These are phyloP conservation scores for Acridotheres tristis DNA, from an alignment of 2,797 vertebrate genomes.

Conservation along the genomic window DNA sequence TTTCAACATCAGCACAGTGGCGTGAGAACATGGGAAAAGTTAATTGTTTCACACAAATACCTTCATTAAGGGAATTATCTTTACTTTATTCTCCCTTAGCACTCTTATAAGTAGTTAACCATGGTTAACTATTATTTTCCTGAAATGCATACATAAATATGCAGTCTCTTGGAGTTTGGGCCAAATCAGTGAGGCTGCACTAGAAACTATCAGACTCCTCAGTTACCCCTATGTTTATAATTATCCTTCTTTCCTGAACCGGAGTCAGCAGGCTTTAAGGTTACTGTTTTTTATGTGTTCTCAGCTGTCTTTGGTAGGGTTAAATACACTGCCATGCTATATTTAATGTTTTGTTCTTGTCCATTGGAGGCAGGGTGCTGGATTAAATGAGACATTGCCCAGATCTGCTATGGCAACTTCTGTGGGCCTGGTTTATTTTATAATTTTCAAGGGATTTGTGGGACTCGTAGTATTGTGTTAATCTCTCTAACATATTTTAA, in stretches of 20 bases:
- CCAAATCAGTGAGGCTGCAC: neutral
- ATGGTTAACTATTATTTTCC: neutral
- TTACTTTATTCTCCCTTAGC: neutral
- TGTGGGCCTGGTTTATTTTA: neutral
- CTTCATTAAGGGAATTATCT: neutral
- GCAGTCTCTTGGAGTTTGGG: neutral
- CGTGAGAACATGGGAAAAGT: neutral
- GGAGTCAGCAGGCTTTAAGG: neutral
- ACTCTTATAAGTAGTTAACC: neutral
- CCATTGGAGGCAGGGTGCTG: neutral
- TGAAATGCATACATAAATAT: neutral
- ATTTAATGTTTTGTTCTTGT: neutral
- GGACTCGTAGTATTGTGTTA: neutral
- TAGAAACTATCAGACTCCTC: neutral
- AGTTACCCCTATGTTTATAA: neutral
- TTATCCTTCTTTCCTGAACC: neutral
- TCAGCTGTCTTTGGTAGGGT: constrained; percentile 3
- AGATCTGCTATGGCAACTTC: neutral
- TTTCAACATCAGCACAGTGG: neutral
- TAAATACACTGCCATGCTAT: neutral
- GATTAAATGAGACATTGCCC: neutral
- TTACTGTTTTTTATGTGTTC: neutral
- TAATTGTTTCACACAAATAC: neutral
- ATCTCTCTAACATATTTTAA: neutral
- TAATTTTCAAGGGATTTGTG: neutral